A percentile compares a stretch with the other conserved stretches of the same genome.
Conservation (phyloP, 2,797 vertebrate species). For the Argyrosomus regius region DNA sequence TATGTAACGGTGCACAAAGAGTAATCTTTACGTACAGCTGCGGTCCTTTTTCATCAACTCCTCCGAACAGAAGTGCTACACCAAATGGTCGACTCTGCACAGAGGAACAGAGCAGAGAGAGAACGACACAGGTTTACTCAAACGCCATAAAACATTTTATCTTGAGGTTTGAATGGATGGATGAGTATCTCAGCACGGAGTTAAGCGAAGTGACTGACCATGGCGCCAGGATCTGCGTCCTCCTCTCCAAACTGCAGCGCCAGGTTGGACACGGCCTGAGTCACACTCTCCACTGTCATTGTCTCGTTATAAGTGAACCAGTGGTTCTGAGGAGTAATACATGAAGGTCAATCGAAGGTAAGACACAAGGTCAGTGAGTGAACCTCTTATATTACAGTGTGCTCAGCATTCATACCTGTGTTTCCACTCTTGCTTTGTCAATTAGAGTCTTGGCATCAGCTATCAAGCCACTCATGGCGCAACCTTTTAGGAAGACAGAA, state of each 20-base stretch:
- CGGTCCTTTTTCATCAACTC: conserved; percentile 98
- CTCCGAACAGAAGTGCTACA: conserved; percentile 96
- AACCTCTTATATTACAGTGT: neutral
- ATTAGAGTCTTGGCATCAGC: conserved; percentile 99
- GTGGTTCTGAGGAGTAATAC: conserved; percentile 89
- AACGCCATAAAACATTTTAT: neutral
- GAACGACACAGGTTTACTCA: neutral
- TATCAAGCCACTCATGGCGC: conserved; percentile 99
- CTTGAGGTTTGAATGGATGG: neutral
- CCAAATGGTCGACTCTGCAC: conserved; percentile 96
- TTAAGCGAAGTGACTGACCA: conserved; percentile 81
- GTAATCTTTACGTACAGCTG: conserved; percentile 90
- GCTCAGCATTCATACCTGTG: conserved; percentile 88
- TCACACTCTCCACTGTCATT: conserved; percentile 98
- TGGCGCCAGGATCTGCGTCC: conserved; percentile 97
- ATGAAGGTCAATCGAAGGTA: neutral
- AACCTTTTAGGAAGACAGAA: conserved; percentile 84
- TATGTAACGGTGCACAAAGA: neutral
- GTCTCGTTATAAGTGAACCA: conserved; percentile 99
- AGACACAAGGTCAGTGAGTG: neutral
- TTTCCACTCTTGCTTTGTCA: conserved; percentile 99
- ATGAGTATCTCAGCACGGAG: conserved; percentile 6
- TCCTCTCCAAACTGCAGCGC: conserved; percentile 99
- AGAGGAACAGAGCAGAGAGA: neutral
- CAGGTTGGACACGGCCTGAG: conserved; percentile 97